Evolutionary conservation across 2,888 invertebrate species (phyloP).

Genomic region (Abrostola tripartita): DNA sequence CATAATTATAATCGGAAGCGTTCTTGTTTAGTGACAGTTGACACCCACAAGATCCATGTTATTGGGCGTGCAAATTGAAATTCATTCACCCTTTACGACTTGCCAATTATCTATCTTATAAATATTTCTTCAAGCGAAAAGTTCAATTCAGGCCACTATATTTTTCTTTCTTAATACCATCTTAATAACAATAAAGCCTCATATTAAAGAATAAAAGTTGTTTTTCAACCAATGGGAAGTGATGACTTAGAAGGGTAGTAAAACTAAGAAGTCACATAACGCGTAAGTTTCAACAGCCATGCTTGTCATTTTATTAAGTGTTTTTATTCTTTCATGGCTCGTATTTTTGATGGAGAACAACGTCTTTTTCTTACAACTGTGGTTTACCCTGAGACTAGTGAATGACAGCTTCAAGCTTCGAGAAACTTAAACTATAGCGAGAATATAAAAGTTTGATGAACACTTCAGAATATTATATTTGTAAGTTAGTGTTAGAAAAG

Average conservation of each 20-base stretch:
- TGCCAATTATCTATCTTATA: neutral
- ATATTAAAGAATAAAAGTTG: slow-evolving; percentile 20
- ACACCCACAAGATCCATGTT: too few relatives aligned
- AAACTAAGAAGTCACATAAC: slow-evolving; percentile 54
- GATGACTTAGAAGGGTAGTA: slow-evolving; percentile 26
- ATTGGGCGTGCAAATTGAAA: too few relatives aligned
- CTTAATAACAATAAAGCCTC: neutral
- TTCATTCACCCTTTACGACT: neutral
- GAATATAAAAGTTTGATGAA: too few relatives aligned
- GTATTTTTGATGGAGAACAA: slow-evolving; percentile 28
- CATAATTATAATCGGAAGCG: too few relatives aligned
- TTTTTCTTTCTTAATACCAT: neutral
- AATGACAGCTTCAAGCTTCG: too few relatives aligned
- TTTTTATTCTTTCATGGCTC: slow-evolving; percentile 40
- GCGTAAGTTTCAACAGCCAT: slow-evolving; percentile 45
- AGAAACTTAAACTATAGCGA: too few relatives aligned
- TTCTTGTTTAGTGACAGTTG: too few relatives aligned
- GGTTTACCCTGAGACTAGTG: neutral
- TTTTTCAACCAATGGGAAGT: slow-evolving; percentile 27
- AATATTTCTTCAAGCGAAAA: neutral
- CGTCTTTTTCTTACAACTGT: slow-evolving; percentile 10
- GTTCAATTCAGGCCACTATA: neutral
- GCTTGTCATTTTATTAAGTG: slow-evolving; percentile 44
- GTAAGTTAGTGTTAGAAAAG: too few relatives aligned
- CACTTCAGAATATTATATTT: too few relatives aligned